Percentiles rank a stretch among this genome's conserved stretches.
Conservation (phyloP, 2,888 invertebrate species). For the Carpatolechia fugitivella region DNA sequence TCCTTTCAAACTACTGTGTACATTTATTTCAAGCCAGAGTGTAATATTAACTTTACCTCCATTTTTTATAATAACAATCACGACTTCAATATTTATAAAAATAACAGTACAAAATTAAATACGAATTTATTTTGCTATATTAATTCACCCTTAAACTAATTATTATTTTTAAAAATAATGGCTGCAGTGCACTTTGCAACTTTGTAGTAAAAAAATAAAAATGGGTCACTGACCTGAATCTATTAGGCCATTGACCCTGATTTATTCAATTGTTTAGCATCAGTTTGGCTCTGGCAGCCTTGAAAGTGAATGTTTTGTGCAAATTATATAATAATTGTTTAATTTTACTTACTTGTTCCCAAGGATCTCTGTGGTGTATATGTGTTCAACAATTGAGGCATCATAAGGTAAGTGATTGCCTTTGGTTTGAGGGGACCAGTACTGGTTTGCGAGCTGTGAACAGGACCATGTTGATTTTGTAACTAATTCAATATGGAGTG, state of each 20-base stretch:
- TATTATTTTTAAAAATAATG: slow-evolving; percentile 6
- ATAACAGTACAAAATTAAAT: neutral
- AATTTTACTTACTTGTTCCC: slow-evolving; percentile 83
- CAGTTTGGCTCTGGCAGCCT: slow-evolving; percentile 57
- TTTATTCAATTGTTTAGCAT: slow-evolving; percentile 60
- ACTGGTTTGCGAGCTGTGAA: slow-evolving; percentile 90
- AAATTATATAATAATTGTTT: slow-evolving; percentile 21
- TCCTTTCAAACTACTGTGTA: neutral
- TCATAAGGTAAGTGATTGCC: slow-evolving; percentile 86
- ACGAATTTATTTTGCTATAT: too few relatives aligned
- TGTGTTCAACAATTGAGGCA: slow-evolving; percentile 90
- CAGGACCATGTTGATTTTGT: slow-evolving; percentile 62
- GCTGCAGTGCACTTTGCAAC: slow-evolving; percentile 19
- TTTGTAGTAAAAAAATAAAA: slow-evolving; percentile 51
- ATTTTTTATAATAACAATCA: neutral
- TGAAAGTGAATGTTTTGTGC: slow-evolving; percentile 33
- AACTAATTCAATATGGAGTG: slow-evolving; percentile 63
- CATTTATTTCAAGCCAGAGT: too few relatives aligned
- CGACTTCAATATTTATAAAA: neutral
- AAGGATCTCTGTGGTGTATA: slow-evolving; percentile 92
- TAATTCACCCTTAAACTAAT: neutral
- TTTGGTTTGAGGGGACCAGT: slow-evolving; percentile 94
- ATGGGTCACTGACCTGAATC: slow-evolving; percentile 65
- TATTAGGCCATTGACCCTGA: slow-evolving; percentile 62
- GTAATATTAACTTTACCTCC: neutral